phyloP scores from a whole-genome alignment of 2,888 invertebrate genomes.

The Erebia palarica region DNA sequence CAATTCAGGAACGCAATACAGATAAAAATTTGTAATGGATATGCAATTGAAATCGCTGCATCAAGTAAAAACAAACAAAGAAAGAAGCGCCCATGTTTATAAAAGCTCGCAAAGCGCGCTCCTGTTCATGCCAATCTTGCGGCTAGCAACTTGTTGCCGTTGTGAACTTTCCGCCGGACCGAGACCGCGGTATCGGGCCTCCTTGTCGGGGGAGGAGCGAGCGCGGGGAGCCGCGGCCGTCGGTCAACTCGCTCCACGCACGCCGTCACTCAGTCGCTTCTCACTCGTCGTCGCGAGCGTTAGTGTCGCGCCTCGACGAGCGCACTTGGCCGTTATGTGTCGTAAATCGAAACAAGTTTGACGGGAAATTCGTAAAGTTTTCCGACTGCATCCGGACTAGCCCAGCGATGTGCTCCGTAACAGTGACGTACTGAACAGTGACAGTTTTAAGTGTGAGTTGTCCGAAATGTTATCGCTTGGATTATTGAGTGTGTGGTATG shows the following conservation, averaged over 20 bases:
- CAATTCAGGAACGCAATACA: conserved; percentile 31
- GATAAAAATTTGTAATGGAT: conserved; percentile 44
- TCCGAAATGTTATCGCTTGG: conserved; percentile 74
- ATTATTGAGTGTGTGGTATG: conserved; percentile 71
- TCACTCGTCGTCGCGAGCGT: conserved; percentile 59
- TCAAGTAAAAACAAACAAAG: conserved; percentile 79
- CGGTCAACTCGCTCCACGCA: conserved; percentile 70
- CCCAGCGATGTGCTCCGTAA: conserved; percentile 74
- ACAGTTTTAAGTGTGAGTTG: conserved; percentile 70
- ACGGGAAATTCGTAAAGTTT: conserved; percentile 80
- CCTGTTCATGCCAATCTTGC: conserved; percentile 81
- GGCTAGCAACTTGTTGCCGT: conserved; percentile 81
- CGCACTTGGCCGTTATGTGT: conserved; percentile 74
- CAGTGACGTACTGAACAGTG: conserved; percentile 77
- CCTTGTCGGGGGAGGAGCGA: conserved; percentile 77
- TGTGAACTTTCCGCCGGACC: conserved; percentile 72
- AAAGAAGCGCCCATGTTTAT: conserved; percentile 79
- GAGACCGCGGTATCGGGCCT: conserved; percentile 62
- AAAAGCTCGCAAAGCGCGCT: conserved; percentile 81
- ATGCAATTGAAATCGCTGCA: conserved; percentile 73
- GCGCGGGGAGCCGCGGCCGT: conserved; percentile 74
- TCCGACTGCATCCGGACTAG: conserved; percentile 71
- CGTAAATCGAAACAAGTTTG: conserved; percentile 81
- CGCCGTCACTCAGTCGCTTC: conserved; percentile 70
- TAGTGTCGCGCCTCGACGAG: conserved; percentile 51